Conservation (phyloP, 2,888 invertebrate genomes). For the Silvanus unidentatus region DNA sequence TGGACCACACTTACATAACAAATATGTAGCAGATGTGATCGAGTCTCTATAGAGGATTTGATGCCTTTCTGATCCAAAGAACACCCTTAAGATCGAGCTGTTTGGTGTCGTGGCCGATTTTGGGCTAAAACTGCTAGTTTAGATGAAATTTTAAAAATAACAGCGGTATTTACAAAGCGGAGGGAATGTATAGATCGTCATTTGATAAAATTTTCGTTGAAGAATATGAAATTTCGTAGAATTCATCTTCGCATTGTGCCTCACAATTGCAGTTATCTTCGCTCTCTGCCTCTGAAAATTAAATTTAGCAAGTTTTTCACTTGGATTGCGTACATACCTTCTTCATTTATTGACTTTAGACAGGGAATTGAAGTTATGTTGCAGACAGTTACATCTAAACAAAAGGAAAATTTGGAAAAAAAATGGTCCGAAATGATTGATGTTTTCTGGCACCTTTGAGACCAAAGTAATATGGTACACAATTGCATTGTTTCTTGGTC, state of each 20-base stretch:
- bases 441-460: slow-evolving; percentile 23
- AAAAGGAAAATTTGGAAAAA: no score
- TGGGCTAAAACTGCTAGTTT: slow-evolving; percentile 11
- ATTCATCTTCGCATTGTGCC: slow-evolving; percentile 36
- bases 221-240: slow-evolving; percentile 27
- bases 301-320: slow-evolving; percentile 15
- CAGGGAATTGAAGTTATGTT: slow-evolving; percentile 37
- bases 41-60: slow-evolving; percentile 33
- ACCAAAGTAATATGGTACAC: slow-evolving; percentile 35
- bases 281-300: neutral
- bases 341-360: slow-evolving; percentile 14
- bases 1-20: slow-evolving; percentile 31
- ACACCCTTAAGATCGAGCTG: slow-evolving; percentile 30
- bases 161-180: slow-evolving; percentile 10
- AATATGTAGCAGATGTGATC: slow-evolving; percentile 37
- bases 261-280: slow-evolving; percentile 28
- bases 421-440: no score
- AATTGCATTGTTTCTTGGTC: slow-evolving; percentile 30
- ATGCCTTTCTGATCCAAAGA: slow-evolving; percentile 31
- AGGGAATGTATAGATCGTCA: slow-evolving; percentile 2
- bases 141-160: slow-evolving; percentile 12
- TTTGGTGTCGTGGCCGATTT: slow-evolving; percentile 18
- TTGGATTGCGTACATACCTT: slow-evolving; percentile 14
- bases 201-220: slow-evolving; percentile 9
- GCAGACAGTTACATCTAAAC: slow-evolving; percentile 31